A percentile compares a stretch with the other conserved stretches of the same genome.
phyloP scores from a whole-genome alignment of 2,113 vertebrate species.

The Acrocephalus arundinaceus region DNA sequence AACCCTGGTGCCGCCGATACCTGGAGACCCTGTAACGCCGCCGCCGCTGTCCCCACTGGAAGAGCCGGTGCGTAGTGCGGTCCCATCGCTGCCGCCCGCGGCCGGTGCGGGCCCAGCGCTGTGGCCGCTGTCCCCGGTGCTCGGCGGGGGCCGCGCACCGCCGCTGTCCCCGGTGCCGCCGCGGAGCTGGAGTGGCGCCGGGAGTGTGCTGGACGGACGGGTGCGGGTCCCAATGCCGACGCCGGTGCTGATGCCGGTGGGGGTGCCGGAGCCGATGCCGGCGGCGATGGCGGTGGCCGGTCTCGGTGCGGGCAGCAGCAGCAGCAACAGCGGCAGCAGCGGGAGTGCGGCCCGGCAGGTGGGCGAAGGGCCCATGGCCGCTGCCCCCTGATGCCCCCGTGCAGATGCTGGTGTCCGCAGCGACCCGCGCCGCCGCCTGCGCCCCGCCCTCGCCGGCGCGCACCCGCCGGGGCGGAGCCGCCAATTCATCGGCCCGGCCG shows the following conservation, averaged over 20 bases:
- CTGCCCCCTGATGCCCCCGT: not conserved
- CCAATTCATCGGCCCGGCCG: not conserved
- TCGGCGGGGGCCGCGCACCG: not conserved
- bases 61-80: not conserved
- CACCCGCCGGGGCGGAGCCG: not conserved
- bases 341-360: not conserved
- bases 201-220: not conserved
- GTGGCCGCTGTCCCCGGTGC: not conserved
- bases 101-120: not conserved
- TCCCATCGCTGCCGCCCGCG: not conserved
- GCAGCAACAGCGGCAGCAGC: not conserved
- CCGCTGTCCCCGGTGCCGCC: not conserved
- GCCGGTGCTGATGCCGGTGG: slow-evolving; percentile 34
- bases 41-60: not conserved
- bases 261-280: not conserved
- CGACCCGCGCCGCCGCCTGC: not conserved
- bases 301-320: not conserved
- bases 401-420: not conserved
- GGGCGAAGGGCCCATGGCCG: not conserved
- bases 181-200: not conserved
- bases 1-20: slow-evolving; percentile 59
- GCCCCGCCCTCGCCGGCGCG: not conserved
- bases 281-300: slow-evolving; percentile 38
- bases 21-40: not conserved
- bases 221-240: not conserved